Evolutionary conservation across 23 tunicate species (phyloP), one percentile per base, ranked within the genome.

Genomic region (Trididemnum clinides): DNA sequence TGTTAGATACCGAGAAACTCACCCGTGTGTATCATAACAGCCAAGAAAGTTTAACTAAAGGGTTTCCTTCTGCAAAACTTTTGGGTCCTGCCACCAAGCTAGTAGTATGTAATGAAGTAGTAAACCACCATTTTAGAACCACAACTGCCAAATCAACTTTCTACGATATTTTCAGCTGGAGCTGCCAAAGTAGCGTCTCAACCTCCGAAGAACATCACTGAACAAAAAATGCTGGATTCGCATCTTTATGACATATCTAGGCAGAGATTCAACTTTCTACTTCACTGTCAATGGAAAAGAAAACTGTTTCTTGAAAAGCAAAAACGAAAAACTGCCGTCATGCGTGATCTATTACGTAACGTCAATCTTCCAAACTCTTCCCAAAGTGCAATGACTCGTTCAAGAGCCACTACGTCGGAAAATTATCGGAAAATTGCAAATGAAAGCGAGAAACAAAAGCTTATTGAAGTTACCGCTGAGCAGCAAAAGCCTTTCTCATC

Each of bases 261-360:
- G 57, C 96, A 91, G 44, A 77, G 96, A 19, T 86, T 87, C 84
- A 91, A 91, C 75, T 91, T 91, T 74, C 69, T 91, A 23, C 36
- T 91, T 20, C 96, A 91, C 33, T 80, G 87, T 30, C 89, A 91
- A 50, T 91, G 90, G 96, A 87, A 91, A 51, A 81, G 85, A 15
- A 91, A 91, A 50, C 84, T 91, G n/a, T 91, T 91, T 76, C 80
- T 91, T 51, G 96, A 91, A 66, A 91, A 91, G 77, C 96, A 91
- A 63, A 78, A 50, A 44, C 84, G 81, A 34, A 91, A 91, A 91
- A 91, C 96, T 5, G 64, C 88, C 0, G 90, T 91, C 39, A 91
- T 91, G 96, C 80, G 69, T 18, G 96, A 91, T 59, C 74, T 91
- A 50, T 82, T 91, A 65, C 85, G 85, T 33, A 91, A 91, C 51